These are phyloP conservation scores for Nebria salina DNA, from an alignment of 2,888 invertebrate species.

Conservation along the genomic window DNA sequence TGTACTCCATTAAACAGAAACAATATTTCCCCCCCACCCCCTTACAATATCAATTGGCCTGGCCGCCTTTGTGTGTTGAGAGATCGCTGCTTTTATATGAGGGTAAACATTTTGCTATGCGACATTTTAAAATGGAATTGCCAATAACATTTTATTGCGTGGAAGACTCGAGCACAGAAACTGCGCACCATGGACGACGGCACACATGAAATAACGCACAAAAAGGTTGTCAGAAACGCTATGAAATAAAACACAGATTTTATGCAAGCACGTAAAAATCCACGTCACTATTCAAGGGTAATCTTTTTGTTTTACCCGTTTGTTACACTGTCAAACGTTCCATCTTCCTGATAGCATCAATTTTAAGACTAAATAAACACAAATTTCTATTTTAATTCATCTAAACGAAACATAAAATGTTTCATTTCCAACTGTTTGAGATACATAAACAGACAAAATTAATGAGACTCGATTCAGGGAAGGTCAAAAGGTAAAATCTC, in stretches of 20 bases:
- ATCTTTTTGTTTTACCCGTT: slow-evolving; percentile 8
- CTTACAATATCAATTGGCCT: slow-evolving; percentile 29
- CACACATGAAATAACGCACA: slow-evolving; percentile 7
- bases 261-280: slow-evolving; percentile 20
- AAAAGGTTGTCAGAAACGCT: background rate
- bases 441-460: too few relatives aligned
- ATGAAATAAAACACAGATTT: slow-evolving; percentile 18
- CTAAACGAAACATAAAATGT: background rate
- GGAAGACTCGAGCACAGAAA: slow-evolving; percentile 23
- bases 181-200: background rate
- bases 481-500: too few relatives aligned
- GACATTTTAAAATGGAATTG: slow-evolving; percentile 41
- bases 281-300: background rate
- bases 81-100: slow-evolving; percentile 22
- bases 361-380: background rate
- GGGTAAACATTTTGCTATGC: slow-evolving; percentile 35
- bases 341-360: background rate
- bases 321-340: background rate
- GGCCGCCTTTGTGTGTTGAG: slow-evolving; percentile 21
- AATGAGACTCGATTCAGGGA: too few relatives aligned
- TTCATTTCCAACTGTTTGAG: background rate
- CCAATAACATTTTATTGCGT: slow-evolving; percentile 39
- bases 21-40: background rate
- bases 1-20: slow-evolving; percentile 17
- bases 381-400: background rate